phyloP scores from a whole-genome alignment of 2,113 vertebrate species.

The Rhinopomastus cyanomelas region DNA sequence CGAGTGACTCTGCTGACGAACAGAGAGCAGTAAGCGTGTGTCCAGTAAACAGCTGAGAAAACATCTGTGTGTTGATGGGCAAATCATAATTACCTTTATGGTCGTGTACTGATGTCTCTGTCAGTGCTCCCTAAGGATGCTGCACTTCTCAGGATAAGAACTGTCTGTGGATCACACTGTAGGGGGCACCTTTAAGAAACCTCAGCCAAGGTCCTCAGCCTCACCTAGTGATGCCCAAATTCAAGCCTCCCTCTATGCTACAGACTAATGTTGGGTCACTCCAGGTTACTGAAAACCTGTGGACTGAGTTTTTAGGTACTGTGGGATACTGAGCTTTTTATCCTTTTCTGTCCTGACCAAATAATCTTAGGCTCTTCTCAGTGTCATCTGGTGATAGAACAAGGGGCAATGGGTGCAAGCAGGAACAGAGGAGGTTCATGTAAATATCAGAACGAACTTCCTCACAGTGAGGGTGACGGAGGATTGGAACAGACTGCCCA shows the following conservation, averaged over 20 bases:
- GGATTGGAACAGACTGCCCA: too few species aligned
- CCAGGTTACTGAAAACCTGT: accelerated
- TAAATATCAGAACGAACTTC: too few species aligned
- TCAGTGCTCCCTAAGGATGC: neutral
- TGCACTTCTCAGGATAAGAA: neutral
- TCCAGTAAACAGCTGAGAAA: neutral
- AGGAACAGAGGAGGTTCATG: too few species aligned
- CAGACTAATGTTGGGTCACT: neutral
- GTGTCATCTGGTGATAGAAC: too few species aligned
- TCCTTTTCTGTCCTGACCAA: neutral
- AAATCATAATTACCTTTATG: neutral
- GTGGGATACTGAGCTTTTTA: neutral
- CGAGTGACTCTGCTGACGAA: neutral
- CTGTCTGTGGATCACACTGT: neutral
- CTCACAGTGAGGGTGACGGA: too few species aligned
- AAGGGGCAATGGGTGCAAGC: too few species aligned
- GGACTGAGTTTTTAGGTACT: neutral
- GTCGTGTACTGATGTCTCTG: neutral
- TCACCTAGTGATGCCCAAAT: neutral
- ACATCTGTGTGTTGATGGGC: neutral
- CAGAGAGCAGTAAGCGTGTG: accelerated
- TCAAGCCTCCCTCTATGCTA: neutral
- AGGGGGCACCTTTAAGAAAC: neutral
- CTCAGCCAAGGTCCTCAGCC: neutral
- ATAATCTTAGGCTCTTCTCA: too few species aligned